Conservation (phyloP, 2,113 vertebrate species). For the Brienomyrus brachyistius region DNA sequence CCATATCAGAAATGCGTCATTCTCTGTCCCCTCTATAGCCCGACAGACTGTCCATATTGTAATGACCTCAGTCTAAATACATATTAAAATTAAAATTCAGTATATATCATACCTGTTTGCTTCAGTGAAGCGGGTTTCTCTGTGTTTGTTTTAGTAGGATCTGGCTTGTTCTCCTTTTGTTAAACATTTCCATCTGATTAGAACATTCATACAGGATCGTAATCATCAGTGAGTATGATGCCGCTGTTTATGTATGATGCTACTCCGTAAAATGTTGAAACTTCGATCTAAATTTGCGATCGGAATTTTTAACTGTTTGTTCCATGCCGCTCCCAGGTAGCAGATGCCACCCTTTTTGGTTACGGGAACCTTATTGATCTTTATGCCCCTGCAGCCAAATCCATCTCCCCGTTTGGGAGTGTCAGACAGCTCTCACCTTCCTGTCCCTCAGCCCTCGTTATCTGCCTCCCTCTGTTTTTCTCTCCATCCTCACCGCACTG, state of each 20-base stretch:
- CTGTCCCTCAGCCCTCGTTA: neutral
- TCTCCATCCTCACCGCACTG: slow-evolving; percentile 16
- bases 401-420: neutral
- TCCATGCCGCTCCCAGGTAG: neutral
- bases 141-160: neutral
- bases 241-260: neutral
- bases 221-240: neutral
- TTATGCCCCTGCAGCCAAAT: neutral
- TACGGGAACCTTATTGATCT: neutral
- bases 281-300: neutral
- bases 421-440: neutral
- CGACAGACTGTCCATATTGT: neutral
- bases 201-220: neutral
- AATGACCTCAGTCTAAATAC: neutral
- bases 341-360: neutral
- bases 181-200: neutral
- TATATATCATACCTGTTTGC: neutral
- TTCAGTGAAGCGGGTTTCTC: neutral
- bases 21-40: neutral
- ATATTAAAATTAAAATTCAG: neutral
- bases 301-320: neutral
- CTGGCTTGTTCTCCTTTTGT: neutral
- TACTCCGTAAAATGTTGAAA: neutral
- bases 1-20: neutral
- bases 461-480: neutral